Conservation (phyloP, 2,113 vertebrate genomes). For the Hippocampus guttulatus region DNA sequence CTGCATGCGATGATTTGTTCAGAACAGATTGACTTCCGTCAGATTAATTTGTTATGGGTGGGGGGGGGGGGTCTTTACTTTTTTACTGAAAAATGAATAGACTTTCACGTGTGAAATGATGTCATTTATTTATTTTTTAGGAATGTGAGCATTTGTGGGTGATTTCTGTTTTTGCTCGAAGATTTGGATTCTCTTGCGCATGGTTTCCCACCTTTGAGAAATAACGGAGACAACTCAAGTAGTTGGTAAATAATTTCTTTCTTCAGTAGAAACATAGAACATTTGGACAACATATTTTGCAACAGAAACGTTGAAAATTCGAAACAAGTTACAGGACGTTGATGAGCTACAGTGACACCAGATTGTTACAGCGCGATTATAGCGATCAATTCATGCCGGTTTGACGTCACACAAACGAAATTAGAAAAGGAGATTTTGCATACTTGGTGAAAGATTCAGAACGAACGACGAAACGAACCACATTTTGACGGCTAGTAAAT, state of each 20-base stretch:
- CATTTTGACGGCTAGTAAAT: not conserved
- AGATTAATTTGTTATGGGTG: too few relatives aligned
- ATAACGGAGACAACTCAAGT: not conserved
- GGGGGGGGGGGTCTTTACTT: too few relatives aligned
- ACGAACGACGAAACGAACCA: not conserved
- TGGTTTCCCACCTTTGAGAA: not conserved
- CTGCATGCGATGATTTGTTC: too few relatives aligned
- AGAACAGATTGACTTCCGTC: too few relatives aligned
- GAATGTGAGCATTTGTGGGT: too few relatives aligned
- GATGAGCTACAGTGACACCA: not conserved
- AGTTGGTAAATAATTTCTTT: conserved; percentile 1
- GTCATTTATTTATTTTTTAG: too few relatives aligned
- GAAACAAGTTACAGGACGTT: too few relatives aligned
- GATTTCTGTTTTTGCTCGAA: too few relatives aligned
- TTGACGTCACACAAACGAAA: not conserved
- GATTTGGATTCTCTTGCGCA: too few relatives aligned
- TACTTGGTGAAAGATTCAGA: conserved; percentile 4
- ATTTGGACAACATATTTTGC: not conserved
- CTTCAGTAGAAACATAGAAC: not conserved
- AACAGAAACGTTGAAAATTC: too few relatives aligned
- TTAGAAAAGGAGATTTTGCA: not conserved
- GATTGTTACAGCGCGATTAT: not conserved
- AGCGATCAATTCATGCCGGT: not conserved
- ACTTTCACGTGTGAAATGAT: too few relatives aligned
- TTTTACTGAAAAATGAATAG: too few relatives aligned